These are phyloP conservation scores for Quiscalus mexicanus DNA, from an alignment of 2,113 vertebrate genomes.

Conservation along the genomic window DNA sequence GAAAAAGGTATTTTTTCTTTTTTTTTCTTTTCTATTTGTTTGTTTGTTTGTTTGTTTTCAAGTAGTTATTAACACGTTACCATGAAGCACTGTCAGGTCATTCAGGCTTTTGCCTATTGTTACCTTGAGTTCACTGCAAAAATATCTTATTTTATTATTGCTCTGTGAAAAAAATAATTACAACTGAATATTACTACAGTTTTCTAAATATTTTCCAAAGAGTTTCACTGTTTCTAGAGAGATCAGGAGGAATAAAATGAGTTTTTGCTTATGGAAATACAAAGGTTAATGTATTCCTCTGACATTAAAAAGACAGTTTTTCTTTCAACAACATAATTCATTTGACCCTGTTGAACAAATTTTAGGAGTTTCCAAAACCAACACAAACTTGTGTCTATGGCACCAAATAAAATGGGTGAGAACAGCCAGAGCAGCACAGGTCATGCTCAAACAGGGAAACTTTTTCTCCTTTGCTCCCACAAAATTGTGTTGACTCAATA, in stretches of 20 bases:
- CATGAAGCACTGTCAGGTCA: constrained; percentile 16
- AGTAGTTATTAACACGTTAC: background rate
- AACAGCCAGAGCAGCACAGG: background rate
- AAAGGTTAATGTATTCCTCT: background rate
- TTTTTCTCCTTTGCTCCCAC: background rate
- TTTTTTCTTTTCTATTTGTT: too few species aligned
- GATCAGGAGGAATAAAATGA: background rate
- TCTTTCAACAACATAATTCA: background rate
- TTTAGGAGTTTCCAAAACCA: background rate
- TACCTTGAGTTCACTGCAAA: background rate
- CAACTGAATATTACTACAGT: background rate
- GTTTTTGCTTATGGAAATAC: background rate
- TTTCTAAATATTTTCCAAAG: background rate
- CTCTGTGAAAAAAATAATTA: background rate
- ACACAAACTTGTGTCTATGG: accelerated
- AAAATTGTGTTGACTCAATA: background rate
- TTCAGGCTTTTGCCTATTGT: background rate
- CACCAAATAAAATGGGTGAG: background rate
- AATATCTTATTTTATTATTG: constrained; percentile 60
- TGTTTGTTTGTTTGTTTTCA: background rate
- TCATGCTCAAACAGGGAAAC: accelerated
- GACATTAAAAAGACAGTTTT: background rate
- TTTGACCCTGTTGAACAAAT: background rate
- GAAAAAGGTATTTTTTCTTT: background rate
- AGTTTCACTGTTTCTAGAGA: background rate